Evolutionary conservation across 2,888 invertebrate species (phyloP), one percentile per base, ranked within the genome.

Genomic region (Osmoderma eremita): DNA sequence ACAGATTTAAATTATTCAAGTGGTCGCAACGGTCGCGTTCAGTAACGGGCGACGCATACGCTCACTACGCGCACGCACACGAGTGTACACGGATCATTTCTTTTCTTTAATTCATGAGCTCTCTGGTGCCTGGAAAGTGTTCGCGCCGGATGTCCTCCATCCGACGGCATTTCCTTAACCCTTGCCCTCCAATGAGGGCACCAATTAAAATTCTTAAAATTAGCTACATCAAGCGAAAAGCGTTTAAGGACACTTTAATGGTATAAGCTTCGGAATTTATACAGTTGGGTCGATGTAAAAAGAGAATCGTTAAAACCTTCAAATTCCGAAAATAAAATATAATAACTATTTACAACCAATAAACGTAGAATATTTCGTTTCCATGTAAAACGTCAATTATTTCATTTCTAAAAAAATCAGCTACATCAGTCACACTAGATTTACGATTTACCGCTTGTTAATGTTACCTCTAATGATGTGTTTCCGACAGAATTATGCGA

Each of bases 1-100:
- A 75, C 77, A 77, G 73, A 75, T 76, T 77, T 77, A 76, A 77
- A 77, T 77, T 77, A 77, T 77, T 77, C 76, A 77, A 71, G 68
- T 70, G 72, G 45, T 61, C 58, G 58, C 58, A 30, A 61, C 58
- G 30, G 45, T 45, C 58, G 30, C 30, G 58, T 45, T 61, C 45
- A 12, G 24, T 42, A 22, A 58, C 42, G 42, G 13, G 45, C 45
- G 30, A 61, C 58, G 24, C 58, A 30, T 53, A 38, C 53, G 38
- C 18, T n/a, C 38, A 6, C 5, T n/a, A 24, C 8, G 15, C n/a
- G 24, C 50, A 51, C 30, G 24, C 50, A 51, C 6, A 30, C 50
- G 50, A 15, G 38, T 38, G 24, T n/a, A n/a, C 58, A 61, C 69
- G 65, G 71, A 71, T 68, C 73, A 74, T 74, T 75, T 77, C 76